These are phyloP conservation scores for rabbit (Oryctolagus cuniculus) DNA, from an alignment of 2,113 vertebrate genomes.

Conservation along the genomic window mOryCun1.1 NC_091441.1:52876501-52877000, in stretches of 20 bases:
- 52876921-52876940: background rate
- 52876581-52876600: background rate
- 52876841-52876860: background rate
- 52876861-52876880: too few relatives aligned
- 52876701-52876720: background rate
- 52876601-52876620: slow-evolving; percentile 38
- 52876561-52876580: background rate
- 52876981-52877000: background rate
- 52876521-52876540: slow-evolving; percentile 56
- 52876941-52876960: background rate
- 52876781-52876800: background rate
- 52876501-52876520: background rate
- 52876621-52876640: slow-evolving; percentile 16
- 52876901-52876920: background rate
- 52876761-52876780: background rate
- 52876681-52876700: background rate
- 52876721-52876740: background rate
- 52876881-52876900: background rate
- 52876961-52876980: background rate
- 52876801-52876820: background rate
- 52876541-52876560: slow-evolving; percentile 29
- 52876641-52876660: background rate
- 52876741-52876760: background rate
- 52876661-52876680: background rate
- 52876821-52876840: slow-evolving; percentile 28